phyloP scores from a whole-genome alignment of 2,113 vertebrate genomes.

The Eudorcas thomsonii region DNA sequence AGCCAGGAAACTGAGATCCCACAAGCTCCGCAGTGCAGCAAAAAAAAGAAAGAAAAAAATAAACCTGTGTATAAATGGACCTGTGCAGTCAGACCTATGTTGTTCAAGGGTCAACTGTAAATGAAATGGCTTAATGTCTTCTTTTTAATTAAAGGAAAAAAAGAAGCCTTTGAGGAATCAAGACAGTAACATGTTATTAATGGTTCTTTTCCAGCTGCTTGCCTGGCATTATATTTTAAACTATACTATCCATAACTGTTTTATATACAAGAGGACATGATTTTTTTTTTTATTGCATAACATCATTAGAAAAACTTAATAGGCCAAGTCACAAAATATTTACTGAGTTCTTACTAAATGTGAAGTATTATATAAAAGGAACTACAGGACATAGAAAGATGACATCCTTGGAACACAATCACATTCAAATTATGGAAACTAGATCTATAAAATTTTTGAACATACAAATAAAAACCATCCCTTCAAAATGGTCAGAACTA shows the following conservation, averaged over 20 bases:
- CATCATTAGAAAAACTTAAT: slow-evolving; percentile 14
- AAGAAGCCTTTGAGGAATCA: not conserved
- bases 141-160: not conserved
- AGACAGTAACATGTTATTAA: not conserved
- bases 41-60: not conserved
- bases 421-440: not conserved
- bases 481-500: slow-evolving; percentile 12
- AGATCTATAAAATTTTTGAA: not conserved
- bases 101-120: not conserved
- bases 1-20: not conserved
- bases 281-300: not conserved
- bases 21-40: not conserved
- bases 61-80: not conserved
- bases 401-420: not conserved
- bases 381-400: not conserved
- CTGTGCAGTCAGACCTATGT: not conserved
- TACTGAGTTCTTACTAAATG: not conserved
- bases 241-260: not conserved
- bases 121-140: not conserved
- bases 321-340: not conserved
- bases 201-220: not conserved
- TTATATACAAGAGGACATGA: not conserved
- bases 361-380: not conserved
- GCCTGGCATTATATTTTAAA: not conserved
- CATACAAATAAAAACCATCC: not conserved